A percentile compares a stretch with the other conserved stretches of the same genome.
These are phyloP conservation scores for Polyergus mexicanus DNA, from an alignment of 1,140 invertebrate species.

Conservation along the genomic window DNA sequence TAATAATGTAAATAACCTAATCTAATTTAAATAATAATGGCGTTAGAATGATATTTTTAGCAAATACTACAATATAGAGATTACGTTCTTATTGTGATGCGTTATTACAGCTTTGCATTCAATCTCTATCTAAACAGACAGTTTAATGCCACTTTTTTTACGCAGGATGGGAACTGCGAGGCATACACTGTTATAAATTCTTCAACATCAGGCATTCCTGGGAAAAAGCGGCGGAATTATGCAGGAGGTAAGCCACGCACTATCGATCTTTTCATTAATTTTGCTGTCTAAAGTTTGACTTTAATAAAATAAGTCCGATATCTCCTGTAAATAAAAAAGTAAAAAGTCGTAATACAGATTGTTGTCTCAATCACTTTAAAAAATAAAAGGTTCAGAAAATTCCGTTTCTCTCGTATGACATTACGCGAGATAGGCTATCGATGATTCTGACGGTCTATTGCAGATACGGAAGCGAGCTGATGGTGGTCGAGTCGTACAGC, in stretches of 20 bases:
- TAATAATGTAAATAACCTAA: not conserved
- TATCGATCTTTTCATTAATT: constrained; percentile 24
- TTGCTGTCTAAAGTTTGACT: not conserved
- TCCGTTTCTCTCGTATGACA: not conserved
- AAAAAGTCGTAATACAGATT: not conserved
- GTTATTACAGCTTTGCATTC: constrained; percentile 34
- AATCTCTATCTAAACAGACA: constrained; percentile 15
- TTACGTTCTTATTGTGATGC: not conserved
- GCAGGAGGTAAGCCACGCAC: constrained; percentile 92
- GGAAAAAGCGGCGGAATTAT: constrained; percentile 97
- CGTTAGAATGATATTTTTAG: not conserved
- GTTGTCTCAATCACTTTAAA: not conserved
- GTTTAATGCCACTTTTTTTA: constrained; percentile 56
- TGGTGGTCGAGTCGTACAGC: constrained; percentile 94
- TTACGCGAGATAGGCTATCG: not conserved
- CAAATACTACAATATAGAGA: not conserved
- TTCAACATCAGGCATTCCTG: constrained; percentile 98
- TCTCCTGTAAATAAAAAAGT: not conserved
- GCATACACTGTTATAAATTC: constrained; percentile 97
- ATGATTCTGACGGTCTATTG: constrained; percentile 52
- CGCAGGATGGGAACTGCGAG: constrained; percentile 96
- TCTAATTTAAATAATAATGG: too few relatives aligned
- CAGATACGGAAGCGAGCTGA: constrained; percentile 97
- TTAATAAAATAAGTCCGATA: not conserved
- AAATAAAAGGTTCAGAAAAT: not conserved